Evolutionary conservation across 53 echinoderm and acorn worm genomes (phyloP).

Genomic region (Antedon mediterranea): DNA sequence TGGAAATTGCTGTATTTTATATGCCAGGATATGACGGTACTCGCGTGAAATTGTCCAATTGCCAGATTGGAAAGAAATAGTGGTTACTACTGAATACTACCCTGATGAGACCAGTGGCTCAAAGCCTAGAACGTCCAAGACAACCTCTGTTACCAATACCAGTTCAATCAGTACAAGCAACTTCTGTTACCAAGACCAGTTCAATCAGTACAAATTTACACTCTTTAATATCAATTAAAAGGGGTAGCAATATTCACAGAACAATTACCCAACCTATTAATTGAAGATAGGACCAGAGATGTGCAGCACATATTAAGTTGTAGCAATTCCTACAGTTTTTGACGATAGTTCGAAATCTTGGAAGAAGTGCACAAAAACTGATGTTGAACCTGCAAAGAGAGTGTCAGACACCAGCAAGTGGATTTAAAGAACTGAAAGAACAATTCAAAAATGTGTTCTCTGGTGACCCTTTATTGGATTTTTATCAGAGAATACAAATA

Average conservation of each 20-base stretch:
- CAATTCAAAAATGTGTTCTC: conserved; percentile 10
- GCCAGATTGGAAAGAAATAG: no score
- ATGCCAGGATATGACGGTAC: no score
- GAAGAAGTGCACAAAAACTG: conserved; percentile 17
- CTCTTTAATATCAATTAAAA: conserved; percentile 15
- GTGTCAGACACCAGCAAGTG: background rate
- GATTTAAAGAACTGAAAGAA: conserved; percentile 7
- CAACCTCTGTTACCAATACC: no score
- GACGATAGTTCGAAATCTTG: conserved; percentile 18
- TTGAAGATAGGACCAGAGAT: conserved; percentile 27
- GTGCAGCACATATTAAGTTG: conserved; percentile 1
- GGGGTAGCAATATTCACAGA: conserved; percentile 16
- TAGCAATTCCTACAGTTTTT: conserved; percentile 3
- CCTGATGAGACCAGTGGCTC: no score
- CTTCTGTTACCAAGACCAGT: no score
- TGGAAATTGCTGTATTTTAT: no score
- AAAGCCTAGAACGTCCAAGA: no score
- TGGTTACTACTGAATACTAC: no score
- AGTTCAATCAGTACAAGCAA: no score
- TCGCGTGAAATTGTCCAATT: no score
- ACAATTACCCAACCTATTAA: background rate
- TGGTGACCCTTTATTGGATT: conserved; percentile 17
- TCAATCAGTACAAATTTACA: background rate
- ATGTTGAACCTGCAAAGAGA: conserved; percentile 12
- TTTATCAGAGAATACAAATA: conserved; percentile 16